These are phyloP conservation scores for Hesperophylax magnus DNA, from an alignment of 1,140 invertebrate genomes.

Conservation along the genomic window DNA sequence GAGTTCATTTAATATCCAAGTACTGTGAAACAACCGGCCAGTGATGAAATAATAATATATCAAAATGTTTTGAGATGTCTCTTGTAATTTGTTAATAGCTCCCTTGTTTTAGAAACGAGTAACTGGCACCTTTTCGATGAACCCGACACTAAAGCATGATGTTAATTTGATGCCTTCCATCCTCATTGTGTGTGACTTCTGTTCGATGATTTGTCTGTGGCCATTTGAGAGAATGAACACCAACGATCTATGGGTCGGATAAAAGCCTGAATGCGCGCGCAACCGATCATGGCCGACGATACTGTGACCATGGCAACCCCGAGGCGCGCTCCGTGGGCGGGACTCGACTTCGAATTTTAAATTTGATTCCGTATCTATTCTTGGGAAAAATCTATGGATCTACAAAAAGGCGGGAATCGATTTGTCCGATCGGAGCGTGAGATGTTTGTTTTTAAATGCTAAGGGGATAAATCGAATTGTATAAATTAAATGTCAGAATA, in stretches of 20 bases:
- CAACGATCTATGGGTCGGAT: slow-evolving; percentile 19
- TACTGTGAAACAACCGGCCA: no score
- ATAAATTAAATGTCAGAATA: slow-evolving; percentile 35
- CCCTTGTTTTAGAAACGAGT: no score
- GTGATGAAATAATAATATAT: no score
- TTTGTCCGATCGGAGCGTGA: slow-evolving; percentile 41
- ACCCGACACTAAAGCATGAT: not conserved
- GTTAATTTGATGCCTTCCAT: not conserved
- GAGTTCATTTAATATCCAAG: no score
- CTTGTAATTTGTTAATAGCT: no score
- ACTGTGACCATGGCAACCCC: slow-evolving; percentile 33
- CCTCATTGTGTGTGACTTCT: slow-evolving; percentile 6
- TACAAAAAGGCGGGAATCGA: slow-evolving; percentile 46
- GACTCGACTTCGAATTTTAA: slow-evolving; percentile 48
- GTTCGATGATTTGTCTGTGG: not conserved
- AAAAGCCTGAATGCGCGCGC: slow-evolving; percentile 35
- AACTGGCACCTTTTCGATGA: no score
- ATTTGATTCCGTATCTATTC: slow-evolving; percentile 52
- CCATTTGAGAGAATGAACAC: slow-evolving; percentile 5
- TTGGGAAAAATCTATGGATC: slow-evolving; percentile 49
- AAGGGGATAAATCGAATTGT: slow-evolving; percentile 36
- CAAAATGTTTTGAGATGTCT: no score
- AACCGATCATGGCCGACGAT: slow-evolving; percentile 30
- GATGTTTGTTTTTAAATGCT: slow-evolving; percentile 41
- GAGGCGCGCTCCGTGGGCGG: slow-evolving; percentile 48